These are phyloP conservation scores for Tinamus major DNA, from an alignment of 2,797 vertebrate species.

Conservation along the genomic window DNA sequence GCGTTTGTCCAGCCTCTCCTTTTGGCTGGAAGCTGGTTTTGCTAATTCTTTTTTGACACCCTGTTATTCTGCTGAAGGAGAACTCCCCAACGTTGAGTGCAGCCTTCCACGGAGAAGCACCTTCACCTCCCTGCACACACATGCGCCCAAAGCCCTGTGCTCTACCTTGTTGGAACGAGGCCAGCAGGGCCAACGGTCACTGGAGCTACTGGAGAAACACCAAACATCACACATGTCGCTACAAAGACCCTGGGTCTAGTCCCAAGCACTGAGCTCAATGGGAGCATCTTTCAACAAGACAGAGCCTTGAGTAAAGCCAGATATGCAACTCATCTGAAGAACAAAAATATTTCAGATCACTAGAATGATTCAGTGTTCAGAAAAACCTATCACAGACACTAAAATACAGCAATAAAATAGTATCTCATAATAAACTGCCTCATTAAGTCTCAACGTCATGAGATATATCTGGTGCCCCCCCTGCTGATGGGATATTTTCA, in stretches of 20 bases:
- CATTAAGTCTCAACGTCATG: conserved; percentile 27
- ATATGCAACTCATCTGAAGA: neutral
- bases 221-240: conserved; percentile 69
- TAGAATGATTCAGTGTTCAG: neutral
- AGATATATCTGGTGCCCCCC: neutral
- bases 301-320: neutral
- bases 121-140: neutral
- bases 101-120: neutral
- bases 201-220: conserved; percentile 87
- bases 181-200: conserved; percentile 78
- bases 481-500: neutral
- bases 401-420: neutral
- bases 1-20: neutral
- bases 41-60: neutral
- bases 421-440: conserved; percentile 27
- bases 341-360: conserved; percentile 27
- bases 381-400: conserved; percentile 24
- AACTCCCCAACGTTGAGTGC: neutral
- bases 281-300: neutral
- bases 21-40: neutral
- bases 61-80: neutral
- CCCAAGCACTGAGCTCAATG: neutral
- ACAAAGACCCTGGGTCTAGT: neutral
- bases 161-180: conserved; percentile 82
- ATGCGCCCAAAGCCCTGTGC: neutral